Conservation (phyloP, 1,140 invertebrate genomes). For the Drosophila trapezifrons region DNA sequence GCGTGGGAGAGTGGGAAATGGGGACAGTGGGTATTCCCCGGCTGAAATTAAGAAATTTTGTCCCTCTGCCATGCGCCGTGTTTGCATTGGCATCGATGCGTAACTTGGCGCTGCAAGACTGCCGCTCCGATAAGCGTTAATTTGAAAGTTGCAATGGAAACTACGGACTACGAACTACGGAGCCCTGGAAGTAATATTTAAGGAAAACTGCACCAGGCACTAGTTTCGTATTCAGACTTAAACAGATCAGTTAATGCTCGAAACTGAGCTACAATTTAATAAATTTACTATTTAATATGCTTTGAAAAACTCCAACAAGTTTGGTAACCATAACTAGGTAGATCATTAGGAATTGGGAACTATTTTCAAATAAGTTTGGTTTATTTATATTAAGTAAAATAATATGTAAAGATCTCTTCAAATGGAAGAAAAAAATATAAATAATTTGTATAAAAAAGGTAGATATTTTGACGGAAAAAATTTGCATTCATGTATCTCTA, state of each 20-base stretch:
- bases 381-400: too few relatives aligned
- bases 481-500: background rate
- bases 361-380: too few relatives aligned
- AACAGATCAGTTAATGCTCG: too few relatives aligned
- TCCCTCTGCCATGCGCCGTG: constrained; percentile 35
- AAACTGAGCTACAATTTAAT: background rate
- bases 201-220: background rate
- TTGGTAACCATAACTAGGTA: too few relatives aligned
- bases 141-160: constrained; percentile 28
- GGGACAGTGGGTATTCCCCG: background rate
- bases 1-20: background rate
- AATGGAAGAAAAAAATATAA: too few relatives aligned
- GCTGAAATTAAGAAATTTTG: constrained; percentile 62
- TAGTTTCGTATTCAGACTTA: too few relatives aligned
- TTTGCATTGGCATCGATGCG: constrained; percentile 44
- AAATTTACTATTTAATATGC: background rate
- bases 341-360: too few relatives aligned
- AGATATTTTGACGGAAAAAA: background rate
- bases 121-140: constrained; percentile 45
- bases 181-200: background rate
- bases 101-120: constrained; percentile 29
- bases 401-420: too few relatives aligned
- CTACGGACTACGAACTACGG: background rate
- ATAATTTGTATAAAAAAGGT: too few relatives aligned
- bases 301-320: too few relatives aligned